These are phyloP conservation scores for Lasiurus borealis DNA, from an alignment of 2,113 vertebrate species.

Conservation along the genomic window DNA sequence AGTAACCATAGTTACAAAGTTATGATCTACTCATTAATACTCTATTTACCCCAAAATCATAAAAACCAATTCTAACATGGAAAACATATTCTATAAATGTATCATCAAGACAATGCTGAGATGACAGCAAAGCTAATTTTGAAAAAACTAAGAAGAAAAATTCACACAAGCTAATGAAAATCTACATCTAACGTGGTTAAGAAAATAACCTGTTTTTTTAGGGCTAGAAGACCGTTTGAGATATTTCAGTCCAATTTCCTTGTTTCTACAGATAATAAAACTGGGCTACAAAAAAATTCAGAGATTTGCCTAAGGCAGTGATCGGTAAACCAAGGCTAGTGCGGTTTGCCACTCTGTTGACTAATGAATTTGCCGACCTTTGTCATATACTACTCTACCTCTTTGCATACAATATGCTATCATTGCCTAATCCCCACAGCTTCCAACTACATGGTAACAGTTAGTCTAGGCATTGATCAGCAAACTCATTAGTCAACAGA, in stretches of 20 bases:
- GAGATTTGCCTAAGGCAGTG: not conserved
- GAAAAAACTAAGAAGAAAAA: conserved; percentile 33
- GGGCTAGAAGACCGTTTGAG: not conserved
- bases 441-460: too few species aligned
- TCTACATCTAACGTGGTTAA: not conserved
- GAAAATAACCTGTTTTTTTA: not conserved
- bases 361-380: too few species aligned
- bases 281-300: not conserved
- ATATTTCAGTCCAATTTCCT: not conserved
- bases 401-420: too few species aligned
- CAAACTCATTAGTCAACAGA: too few species aligned
- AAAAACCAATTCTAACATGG: not conserved
- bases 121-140: not conserved
- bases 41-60: not conserved
- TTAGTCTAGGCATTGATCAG: too few species aligned
- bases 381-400: too few species aligned
- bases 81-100: not conserved
- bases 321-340: too few species aligned
- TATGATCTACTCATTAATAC: not conserved
- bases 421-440: too few species aligned
- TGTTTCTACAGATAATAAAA: not conserved
- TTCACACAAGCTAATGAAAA: not conserved
- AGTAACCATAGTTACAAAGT: not conserved
- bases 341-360: too few species aligned
- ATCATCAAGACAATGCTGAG: not conserved